Conservation (phyloP, 2,113 vertebrate genomes). For the Notothenia rossii region DNA sequence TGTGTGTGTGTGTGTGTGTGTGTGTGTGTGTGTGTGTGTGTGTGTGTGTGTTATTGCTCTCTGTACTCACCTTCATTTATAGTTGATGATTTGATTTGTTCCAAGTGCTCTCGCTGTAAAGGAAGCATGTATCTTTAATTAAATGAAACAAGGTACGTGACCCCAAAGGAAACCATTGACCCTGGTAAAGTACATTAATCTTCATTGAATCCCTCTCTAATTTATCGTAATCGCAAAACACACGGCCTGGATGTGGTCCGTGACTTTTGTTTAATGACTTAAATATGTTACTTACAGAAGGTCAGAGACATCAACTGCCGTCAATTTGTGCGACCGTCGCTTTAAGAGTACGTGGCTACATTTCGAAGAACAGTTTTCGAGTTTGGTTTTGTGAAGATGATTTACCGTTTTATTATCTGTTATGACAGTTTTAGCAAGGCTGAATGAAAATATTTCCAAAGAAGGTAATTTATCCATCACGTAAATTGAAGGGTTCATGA, state of each 20-base stretch:
- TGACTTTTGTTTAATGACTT: too few relatives aligned
- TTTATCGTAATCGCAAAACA: not conserved
- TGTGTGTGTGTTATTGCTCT: not conserved
- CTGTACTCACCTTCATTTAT: slow-evolving; percentile 53
- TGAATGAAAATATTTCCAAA: slow-evolving; percentile 7
- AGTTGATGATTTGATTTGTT: slow-evolving; percentile 43
- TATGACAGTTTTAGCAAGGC: slow-evolving; percentile 12
- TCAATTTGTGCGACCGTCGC: too few relatives aligned
- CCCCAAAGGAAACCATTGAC: not conserved
- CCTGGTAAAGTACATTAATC: slow-evolving; percentile 26
- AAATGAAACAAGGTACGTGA: slow-evolving; percentile 5
- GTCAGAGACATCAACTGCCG: not conserved
- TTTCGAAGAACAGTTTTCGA: not conserved
- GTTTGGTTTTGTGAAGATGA: not conserved
- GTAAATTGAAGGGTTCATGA: not conserved
- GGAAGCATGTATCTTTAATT: slow-evolving; percentile 48
- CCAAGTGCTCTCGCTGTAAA: not conserved
- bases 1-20: slow-evolving; percentile 33
- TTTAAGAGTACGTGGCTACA: too few relatives aligned
- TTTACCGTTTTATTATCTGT: slow-evolving; percentile 3
- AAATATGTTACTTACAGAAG: not conserved
- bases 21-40: slow-evolving; percentile 27
- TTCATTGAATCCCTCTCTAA: slow-evolving; percentile 18
- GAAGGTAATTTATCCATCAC: not conserved
- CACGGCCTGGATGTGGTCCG: too few relatives aligned